Evolutionary conservation across 2,113 vertebrate genomes (phyloP).

Genomic region (Triplophysa siluroides): DNA sequence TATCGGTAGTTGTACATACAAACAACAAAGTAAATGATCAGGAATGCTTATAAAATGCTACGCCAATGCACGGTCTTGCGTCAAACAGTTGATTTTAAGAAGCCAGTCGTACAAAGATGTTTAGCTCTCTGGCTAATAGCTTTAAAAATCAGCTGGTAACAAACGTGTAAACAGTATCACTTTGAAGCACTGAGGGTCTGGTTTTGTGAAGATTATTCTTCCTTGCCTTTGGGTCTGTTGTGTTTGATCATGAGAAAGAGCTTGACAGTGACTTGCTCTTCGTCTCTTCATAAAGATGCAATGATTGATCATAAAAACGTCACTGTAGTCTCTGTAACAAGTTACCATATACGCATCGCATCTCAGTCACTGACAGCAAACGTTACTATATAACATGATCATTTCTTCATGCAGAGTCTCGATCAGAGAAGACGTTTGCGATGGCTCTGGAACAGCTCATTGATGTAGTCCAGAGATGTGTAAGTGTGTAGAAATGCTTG

Average conservation of each 20-base stretch:
- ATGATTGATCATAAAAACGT: conserved; percentile 8
- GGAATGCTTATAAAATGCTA: not conserved
- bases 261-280: not conserved
- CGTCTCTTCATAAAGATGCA: conserved; percentile 7
- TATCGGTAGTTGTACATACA: not conserved
- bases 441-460: conserved; percentile 93
- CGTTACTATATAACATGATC: not conserved
- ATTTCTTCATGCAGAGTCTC: conserved; percentile 8
- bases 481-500: conserved; percentile 70
- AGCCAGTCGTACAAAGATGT: not conserved
- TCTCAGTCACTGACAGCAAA: no score
- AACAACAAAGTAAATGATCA: not conserved
- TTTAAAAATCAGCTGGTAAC: not conserved
- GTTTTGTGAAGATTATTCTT: not conserved
- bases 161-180: not conserved
- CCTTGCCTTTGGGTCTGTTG: not conserved
- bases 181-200: not conserved
- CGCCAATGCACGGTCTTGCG: not conserved
- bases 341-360: no score
- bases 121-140: conserved; percentile 22
- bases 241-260: not conserved
- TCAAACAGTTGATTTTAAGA: not conserved
- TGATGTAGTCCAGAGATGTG: conserved; percentile 89
- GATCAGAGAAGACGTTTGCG: conserved; percentile 32
- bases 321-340: not conserved